These are phyloP conservation scores for Drosophila atripex DNA, from an alignment of 2,888 invertebrate genomes.

Conservation along the genomic window DNA sequence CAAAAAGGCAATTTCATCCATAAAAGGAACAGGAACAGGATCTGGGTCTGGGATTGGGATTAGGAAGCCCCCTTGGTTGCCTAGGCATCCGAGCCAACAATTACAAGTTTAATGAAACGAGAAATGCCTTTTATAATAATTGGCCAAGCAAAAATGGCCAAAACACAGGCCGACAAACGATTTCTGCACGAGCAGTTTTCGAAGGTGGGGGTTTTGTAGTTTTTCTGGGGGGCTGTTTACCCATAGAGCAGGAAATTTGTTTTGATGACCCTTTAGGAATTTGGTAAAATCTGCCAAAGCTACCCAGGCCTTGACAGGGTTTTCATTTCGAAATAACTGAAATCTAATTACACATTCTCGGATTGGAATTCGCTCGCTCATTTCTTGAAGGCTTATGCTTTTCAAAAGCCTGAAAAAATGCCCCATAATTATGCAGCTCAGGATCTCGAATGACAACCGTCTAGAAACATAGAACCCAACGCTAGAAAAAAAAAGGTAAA, in stretches of 20 bases:
- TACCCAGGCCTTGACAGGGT: constrained; percentile 11
- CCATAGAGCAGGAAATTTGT: constrained; percentile 20
- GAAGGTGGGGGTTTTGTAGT: not conserved
- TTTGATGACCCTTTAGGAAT: not conserved
- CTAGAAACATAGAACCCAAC: constrained; percentile 20
- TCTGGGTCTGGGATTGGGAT: not conserved
- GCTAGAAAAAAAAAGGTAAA: constrained; percentile 17
- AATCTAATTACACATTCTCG: constrained; percentile 39
- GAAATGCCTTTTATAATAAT: constrained; percentile 66
- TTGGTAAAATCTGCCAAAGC: constrained; percentile 3
- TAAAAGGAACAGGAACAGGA: not conserved
- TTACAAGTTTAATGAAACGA: constrained; percentile 66
- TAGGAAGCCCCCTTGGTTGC: constrained; percentile 25
- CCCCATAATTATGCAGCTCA: constrained; percentile 63
- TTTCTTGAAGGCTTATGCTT: constrained; percentile 9
- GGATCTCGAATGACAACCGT: constrained; percentile 50
- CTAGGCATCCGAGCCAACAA: constrained; percentile 47
- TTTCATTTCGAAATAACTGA: constrained; percentile 16
- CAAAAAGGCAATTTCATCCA: constrained; percentile 38
- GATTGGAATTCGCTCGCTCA: constrained; percentile 16
- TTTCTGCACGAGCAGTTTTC: constrained; percentile 31
- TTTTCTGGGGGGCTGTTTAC: not conserved
- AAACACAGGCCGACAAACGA: constrained; percentile 28
- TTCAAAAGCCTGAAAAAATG: constrained; percentile 16
- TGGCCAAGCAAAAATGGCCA: constrained; percentile 40